Evolutionary conservation across 1,140 invertebrate genomes (phyloP).

Genomic region (Saccostrea glomerata): DNA sequence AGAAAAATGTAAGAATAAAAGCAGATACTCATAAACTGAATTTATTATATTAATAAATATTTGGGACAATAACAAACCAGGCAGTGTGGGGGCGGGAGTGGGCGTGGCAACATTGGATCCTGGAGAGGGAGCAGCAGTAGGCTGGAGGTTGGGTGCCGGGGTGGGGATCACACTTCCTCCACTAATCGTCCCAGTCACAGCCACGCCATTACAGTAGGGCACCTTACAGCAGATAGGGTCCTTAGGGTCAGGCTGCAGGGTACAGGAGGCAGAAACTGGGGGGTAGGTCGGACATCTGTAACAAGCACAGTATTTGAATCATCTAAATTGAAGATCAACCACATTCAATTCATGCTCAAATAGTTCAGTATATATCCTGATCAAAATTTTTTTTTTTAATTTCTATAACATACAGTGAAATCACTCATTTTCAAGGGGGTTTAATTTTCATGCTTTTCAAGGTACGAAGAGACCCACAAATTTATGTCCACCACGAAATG

Average conservation of each 20-base stretch:
- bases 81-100: constrained; percentile 1
- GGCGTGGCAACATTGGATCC: constrained; percentile 41
- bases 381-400: no score
- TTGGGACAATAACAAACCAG: background rate
- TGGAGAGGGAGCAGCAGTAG: constrained; percentile 34
- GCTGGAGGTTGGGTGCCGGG: constrained; percentile 35
- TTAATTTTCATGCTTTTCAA: no score
- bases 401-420: no score
- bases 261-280: constrained; percentile 41
- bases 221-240: constrained; percentile 51
- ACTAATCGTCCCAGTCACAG: constrained; percentile 19
- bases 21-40: background rate
- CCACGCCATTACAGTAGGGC: constrained; percentile 47
- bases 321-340: no score
- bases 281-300: constrained; percentile 48
- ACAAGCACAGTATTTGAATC: background rate
- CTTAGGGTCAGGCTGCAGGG: constrained; percentile 51
- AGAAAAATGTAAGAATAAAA: background rate
- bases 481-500: no score
- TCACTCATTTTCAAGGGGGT: no score
- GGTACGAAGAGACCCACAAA: no score
- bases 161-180: constrained; percentile 54
- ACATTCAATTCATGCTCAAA: no score
- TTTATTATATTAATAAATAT: background rate
- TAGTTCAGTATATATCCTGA: no score